Evolutionary conservation across 2,888 invertebrate genomes (phyloP).

Genomic region (Alitta virens): DNA sequence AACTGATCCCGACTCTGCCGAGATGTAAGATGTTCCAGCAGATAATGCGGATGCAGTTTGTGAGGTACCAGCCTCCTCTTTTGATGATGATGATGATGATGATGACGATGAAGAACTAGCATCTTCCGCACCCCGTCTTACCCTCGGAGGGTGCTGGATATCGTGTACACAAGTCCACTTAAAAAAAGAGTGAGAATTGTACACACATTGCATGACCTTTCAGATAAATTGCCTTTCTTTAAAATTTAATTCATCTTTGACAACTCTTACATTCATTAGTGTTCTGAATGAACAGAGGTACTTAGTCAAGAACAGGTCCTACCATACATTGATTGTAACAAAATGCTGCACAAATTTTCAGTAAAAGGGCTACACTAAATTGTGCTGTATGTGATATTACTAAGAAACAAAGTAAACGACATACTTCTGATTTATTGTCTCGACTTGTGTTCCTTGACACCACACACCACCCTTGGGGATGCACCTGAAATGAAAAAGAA

Average conservation of each 20-base stretch:
- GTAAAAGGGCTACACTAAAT: no score
- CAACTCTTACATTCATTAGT: no score
- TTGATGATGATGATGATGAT: neutral
- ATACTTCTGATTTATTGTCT: slow-evolving; percentile 81
- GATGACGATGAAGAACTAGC: no score
- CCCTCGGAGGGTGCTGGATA: slow-evolving; percentile 65
- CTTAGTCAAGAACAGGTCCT: no score
- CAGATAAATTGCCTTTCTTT: no score
- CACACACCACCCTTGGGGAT: slow-evolving; percentile 87
- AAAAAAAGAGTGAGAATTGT: slow-evolving; percentile 40
- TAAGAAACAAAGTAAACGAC: slow-evolving; percentile 27
- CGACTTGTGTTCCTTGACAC: slow-evolving; percentile 83
- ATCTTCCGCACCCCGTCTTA: neutral
- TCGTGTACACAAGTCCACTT: slow-evolving; percentile 94
- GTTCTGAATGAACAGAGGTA: no score
- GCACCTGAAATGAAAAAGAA: no score
- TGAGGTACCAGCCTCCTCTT: neutral
- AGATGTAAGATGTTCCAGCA: neutral
- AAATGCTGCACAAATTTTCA: no score
- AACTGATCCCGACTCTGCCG: neutral
- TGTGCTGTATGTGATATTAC: no score
- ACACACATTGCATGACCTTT: no score
- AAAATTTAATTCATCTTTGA: no score
- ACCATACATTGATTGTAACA: no score
- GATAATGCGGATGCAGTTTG: neutral